A percentile compares a stretch with the other conserved stretches of the same genome.
phyloP scores from a whole-genome alignment of 2,888 invertebrate genomes.

The Archaeoteleia sp. region DNA sequence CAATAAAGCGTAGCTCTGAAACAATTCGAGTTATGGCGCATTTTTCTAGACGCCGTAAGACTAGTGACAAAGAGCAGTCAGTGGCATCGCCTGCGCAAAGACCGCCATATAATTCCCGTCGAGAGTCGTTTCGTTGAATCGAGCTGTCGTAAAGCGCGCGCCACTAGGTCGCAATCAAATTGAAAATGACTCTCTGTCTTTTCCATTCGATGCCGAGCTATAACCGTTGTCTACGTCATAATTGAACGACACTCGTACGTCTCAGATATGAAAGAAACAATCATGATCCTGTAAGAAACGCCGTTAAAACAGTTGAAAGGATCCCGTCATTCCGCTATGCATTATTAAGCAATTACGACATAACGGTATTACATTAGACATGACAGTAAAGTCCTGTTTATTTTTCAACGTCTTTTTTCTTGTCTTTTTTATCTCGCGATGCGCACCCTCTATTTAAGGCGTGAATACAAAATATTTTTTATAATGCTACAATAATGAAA shows the following conservation, averaged over 20 bases:
- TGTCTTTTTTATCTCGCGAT: too few relatives aligned
- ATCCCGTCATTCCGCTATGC: slow-evolving; percentile 28
- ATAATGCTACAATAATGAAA: too few relatives aligned
- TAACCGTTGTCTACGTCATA: slow-evolving; percentile 28
- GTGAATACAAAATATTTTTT: too few relatives aligned
- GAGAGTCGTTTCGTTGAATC: slow-evolving; percentile 55
- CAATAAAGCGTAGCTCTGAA: slow-evolving; percentile 6
- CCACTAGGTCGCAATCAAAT: slow-evolving; percentile 61
- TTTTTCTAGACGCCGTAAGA: slow-evolving; percentile 22
- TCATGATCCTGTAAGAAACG: neutral
- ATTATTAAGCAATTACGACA: slow-evolving; percentile 13
- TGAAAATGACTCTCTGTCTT: slow-evolving; percentile 52
- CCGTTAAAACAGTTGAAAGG: slow-evolving; percentile 17
- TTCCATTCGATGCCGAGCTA: slow-evolving; percentile 28
- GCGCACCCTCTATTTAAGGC: too few relatives aligned
- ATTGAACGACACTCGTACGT: slow-evolving; percentile 28
- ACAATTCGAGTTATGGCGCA: slow-evolving; percentile 22
- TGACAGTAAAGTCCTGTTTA: too few relatives aligned
- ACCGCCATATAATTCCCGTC: slow-evolving; percentile 59
- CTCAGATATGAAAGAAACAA: slow-evolving; percentile 21
- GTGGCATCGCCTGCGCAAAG: slow-evolving; percentile 29
- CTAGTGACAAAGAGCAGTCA: slow-evolving; percentile 26
- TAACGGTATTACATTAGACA: too few relatives aligned
- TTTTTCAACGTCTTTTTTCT: too few relatives aligned
- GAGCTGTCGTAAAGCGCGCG: slow-evolving; percentile 61